Evolutionary conservation across 2,888 invertebrate species (phyloP), one percentile per base, ranked within the genome.

Genomic region (Andrena flavipes): DNA sequence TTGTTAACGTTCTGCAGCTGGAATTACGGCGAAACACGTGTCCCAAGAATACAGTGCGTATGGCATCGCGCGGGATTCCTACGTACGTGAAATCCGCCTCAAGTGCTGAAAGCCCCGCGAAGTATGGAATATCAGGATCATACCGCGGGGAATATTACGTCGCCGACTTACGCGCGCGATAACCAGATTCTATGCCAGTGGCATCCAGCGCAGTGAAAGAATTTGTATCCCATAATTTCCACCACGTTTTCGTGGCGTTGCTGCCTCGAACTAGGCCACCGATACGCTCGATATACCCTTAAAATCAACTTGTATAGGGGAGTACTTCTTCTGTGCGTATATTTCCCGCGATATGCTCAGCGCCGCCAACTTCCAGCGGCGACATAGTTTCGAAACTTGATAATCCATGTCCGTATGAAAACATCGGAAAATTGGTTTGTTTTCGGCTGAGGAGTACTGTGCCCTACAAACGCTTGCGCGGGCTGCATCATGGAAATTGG

Each of bases 231-330:
- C 26, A 13, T 23, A 51, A 71, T 68, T 48, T 48, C 49, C 16
- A 16, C 7, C 74, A 59, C 67, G 65, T 62, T 73, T 29, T 72
- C 76, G 60, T 67, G 70, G 33, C 62, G 67, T 65, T 48, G 33
- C 33, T 29, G 33, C 33, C 64, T 42, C 26, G 49, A 80, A 78
- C 67, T 73, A 56, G 80, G 67, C 62, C 76, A 70, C n/a, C 79
- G 71, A 72, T 80, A 64, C 80, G 75, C 63, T 76, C 82, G 81
- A 71, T 81, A 72, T 76, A 76, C 76, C 67, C 85, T 85, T 77
- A 84, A 82, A 81, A 86, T 80, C 49, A 54, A 56, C 67, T 33
- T 62, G 33, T 49, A 30, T 48, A n/a, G n/a, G 3, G 30, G 54
- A 63, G 42, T 16, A 51, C 49, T 48, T 33, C 76, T 72, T 10